Evolutionary conservation across 1,140 invertebrate genomes (phyloP), one percentile per base, ranked within the genome.

Genomic region (Cydia splendana): DNA sequence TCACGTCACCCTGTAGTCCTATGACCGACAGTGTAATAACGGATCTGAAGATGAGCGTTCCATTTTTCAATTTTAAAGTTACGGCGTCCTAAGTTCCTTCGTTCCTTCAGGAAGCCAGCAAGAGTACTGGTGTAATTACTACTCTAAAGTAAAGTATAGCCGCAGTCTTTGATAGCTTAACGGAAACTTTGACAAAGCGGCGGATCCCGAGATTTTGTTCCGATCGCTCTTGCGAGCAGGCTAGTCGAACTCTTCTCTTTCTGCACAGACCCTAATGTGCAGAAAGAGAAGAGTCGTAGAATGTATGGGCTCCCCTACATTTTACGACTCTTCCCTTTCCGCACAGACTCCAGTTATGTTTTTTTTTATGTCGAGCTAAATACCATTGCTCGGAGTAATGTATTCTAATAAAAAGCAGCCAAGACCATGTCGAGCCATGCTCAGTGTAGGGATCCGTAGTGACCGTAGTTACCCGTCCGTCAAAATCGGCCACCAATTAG

Each of bases 141-240:
- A 62, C 57, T 62, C 10, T 62, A 57, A 65, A 71, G 30, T 71
- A 38, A 67, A 67, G 34, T 34, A 71, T 71, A 42, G 67, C 34
- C 38, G 9, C 30, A 71, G 30, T 71, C 67, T 71, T 71, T 71
- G 67, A 71, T 34, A 71, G 67, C 67, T 71, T 71, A 71, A 24
- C n/a, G 38, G 67, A 71, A 71, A 71, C 67, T 71, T 71, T 71
- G 67, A 71, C 67, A 71, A 71, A 71, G 67, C 67, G n/a, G 67
- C 30, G 67, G 67, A 34, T 62, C 57, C 20, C 24, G 57, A 62
- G 9, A 62, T 12, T 62, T 24, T 62, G 20, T 24, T 62, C 20
- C 57, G 7, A 62, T 62, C 9, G 20, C 18, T 4, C 30, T 62
- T 62, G 20, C 9, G 20, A 53, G 6, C 15, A 57, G 53, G 53